These are phyloP conservation scores for Acanthosepion esculentum DNA, from an alignment of 2,888 invertebrate genomes.

Conservation along the genomic window DNA sequence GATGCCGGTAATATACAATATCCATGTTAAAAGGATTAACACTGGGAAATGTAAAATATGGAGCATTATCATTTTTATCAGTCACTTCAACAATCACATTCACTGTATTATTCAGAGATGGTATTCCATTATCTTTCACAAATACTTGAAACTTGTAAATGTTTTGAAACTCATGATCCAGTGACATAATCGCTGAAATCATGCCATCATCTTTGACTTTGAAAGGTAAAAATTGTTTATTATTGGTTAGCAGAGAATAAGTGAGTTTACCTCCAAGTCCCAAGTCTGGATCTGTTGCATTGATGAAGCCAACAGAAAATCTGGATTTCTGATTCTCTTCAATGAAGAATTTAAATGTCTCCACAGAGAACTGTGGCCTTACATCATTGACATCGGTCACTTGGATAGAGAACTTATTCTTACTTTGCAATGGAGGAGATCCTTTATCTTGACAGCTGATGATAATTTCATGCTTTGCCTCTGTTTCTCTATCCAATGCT, in stretches of 20 bases:
- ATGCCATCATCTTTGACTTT: constrained; percentile 1
- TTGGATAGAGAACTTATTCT: not conserved
- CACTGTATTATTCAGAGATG: constrained; percentile 1
- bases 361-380: constrained; percentile 1
- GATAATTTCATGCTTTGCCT: constrained; percentile 52
- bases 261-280: constrained; percentile 33
- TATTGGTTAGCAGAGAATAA: not conserved
- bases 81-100: constrained; percentile 22
- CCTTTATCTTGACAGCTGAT: constrained; percentile 58
- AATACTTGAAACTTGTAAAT: constrained; percentile 23
- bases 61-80: constrained; percentile 33
- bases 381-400: constrained; percentile 33
- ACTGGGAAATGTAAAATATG: constrained; percentile 23
- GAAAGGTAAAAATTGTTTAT: constrained; percentile 1
- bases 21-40: not conserved
- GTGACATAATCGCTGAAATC: not conserved
- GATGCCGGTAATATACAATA: not conserved
- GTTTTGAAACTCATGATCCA: constrained; percentile 23
- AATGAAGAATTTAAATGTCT: constrained; percentile 11
- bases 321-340: not conserved
- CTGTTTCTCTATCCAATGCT: constrained; percentile 57
- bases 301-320: constrained; percentile 22
- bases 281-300: constrained; percentile 15
- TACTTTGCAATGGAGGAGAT: constrained; percentile 52
- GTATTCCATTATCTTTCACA: constrained; percentile 22